These are phyloP conservation scores for Nibea coibor DNA, from an alignment of 2,113 vertebrate genomes.

Conservation along the genomic window DNA sequence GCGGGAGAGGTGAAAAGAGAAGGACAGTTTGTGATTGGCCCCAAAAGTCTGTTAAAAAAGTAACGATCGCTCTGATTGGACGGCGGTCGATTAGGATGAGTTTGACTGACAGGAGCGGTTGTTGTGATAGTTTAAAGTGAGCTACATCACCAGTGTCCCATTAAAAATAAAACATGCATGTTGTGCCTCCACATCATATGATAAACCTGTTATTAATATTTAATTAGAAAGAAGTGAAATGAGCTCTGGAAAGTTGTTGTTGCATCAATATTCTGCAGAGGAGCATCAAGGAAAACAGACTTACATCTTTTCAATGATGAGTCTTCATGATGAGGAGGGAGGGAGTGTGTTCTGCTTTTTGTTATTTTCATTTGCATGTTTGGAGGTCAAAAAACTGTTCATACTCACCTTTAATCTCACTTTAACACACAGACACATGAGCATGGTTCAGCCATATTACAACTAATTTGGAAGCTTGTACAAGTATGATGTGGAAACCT, in stretches of 20 bases:
- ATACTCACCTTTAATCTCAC: not conserved
- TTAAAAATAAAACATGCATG: not conserved
- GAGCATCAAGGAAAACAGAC: not conserved
- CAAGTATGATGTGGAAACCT: not conserved
- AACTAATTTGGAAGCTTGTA: not conserved
- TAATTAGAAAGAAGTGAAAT: not conserved
- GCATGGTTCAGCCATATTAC: not conserved
- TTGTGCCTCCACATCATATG: not conserved
- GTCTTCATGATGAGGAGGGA: not conserved
- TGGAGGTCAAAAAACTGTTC: not conserved
- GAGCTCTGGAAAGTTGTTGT: not conserved
- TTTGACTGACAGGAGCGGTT: slow-evolving; percentile 65
- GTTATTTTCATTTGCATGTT: not conserved
- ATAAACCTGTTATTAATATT: not conserved
- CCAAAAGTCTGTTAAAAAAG: slow-evolving; percentile 33
- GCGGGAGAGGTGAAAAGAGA: slow-evolving; percentile 10
- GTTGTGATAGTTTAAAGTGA: slow-evolving; percentile 39
- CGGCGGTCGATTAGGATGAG: slow-evolving; percentile 1
- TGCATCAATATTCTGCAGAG: too few species aligned
- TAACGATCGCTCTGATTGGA: slow-evolving; percentile 67
- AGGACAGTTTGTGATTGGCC: slow-evolving; percentile 66
- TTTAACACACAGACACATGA: not conserved
- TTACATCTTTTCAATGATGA: not conserved
- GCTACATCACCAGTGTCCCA: not conserved
- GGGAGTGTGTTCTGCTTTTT: not conserved